These are phyloP conservation scores for Cyrtonyx montezumae DNA, from an alignment of 2,113 vertebrate genomes.

Conservation along the genomic window DNA sequence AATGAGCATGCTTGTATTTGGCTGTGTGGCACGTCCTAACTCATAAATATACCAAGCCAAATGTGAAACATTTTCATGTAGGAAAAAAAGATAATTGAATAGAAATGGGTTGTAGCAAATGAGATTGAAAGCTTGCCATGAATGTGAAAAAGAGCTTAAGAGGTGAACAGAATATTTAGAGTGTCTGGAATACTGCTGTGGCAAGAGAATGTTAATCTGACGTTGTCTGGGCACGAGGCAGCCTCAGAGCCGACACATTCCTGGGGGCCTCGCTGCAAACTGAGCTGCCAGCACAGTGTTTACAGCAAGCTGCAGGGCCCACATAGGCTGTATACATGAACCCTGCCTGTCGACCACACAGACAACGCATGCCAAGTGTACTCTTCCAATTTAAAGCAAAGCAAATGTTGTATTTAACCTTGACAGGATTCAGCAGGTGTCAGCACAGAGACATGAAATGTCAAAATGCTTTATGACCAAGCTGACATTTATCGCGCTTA, in stretches of 20 bases:
- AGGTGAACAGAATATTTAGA: slow-evolving; percentile 24
- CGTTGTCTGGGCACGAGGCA: slow-evolving; percentile 47
- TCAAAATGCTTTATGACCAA: background rate
- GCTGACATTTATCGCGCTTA: background rate
- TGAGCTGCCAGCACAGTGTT: slow-evolving; percentile 40
- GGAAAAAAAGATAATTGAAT: background rate
- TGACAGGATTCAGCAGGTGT: slow-evolving; percentile 12
- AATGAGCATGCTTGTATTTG: background rate
- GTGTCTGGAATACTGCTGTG: slow-evolving; percentile 54
- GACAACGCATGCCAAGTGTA: background rate
- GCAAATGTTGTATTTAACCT: background rate
- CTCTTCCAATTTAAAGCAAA: background rate
- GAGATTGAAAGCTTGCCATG: slow-evolving; percentile 12
- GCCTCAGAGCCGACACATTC: slow-evolving; percentile 39
- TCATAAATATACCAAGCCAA: slow-evolving; percentile 1
- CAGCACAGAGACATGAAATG: background rate
- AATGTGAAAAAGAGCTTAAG: slow-evolving; percentile 26
- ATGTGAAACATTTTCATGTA: background rate
- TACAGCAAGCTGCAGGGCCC: slow-evolving; percentile 28
- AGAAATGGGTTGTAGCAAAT: background rate
- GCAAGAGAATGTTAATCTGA: slow-evolving; percentile 44
- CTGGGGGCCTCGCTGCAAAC: slow-evolving; percentile 39
- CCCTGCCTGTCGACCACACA: background rate
- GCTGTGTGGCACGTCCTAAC: background rate
- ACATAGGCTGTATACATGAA: background rate